phyloP scores from a whole-genome alignment of 1,140 invertebrate genomes.

The Zaprionus davidi region DNA sequence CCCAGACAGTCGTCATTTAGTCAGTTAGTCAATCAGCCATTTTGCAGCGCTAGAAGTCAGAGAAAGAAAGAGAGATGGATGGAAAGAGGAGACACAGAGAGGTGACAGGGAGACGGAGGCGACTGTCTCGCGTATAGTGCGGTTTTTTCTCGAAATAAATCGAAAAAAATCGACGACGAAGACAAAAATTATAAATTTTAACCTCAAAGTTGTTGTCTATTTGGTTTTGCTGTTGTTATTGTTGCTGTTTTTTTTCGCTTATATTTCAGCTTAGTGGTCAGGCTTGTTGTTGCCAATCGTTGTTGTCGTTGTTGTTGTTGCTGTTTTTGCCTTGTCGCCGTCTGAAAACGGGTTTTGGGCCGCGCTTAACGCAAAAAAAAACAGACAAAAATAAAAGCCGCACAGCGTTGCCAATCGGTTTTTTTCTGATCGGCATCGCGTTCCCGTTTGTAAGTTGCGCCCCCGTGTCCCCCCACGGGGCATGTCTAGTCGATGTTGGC shows the following conservation, averaged over 20 bases:
- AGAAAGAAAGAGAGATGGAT: background rate
- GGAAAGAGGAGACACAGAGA: background rate
- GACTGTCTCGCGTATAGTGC: conserved; percentile 9
- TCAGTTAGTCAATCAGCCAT: conserved; percentile 47
- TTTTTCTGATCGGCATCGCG: conserved; percentile 14
- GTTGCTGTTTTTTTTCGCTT: conserved; percentile 34
- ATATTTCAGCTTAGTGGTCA: conserved; percentile 61
- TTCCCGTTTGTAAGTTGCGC: conserved; percentile 8
- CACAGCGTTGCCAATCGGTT: conserved; percentile 42
- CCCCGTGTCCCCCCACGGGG: background rate
- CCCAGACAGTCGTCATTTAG: conserved; percentile 24
- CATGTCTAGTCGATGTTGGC: conserved; percentile 8
- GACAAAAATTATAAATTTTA: conserved; percentile 62
- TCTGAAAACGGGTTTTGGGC: conserved; percentile 65
- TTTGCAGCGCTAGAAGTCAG: conserved; percentile 38
- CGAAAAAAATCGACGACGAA: conserved; percentile 10
- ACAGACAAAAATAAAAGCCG: conserved; percentile 29
- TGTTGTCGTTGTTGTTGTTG: conserved; percentile 25
- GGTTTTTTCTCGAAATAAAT: conserved; percentile 4
- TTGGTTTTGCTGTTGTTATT: conserved; percentile 9
- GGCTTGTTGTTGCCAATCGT: conserved; percentile 36
- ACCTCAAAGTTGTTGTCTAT: conserved; percentile 65
- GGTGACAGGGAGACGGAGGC: conserved; percentile 1
- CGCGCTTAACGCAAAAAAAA: conserved; percentile 38
- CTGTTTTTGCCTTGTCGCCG: conserved; percentile 41